Evolutionary conservation across 2,113 vertebrate genomes (phyloP), one percentile per base, ranked within the genome.

Genomic region (Gopherus flavomarginatus): DNA sequence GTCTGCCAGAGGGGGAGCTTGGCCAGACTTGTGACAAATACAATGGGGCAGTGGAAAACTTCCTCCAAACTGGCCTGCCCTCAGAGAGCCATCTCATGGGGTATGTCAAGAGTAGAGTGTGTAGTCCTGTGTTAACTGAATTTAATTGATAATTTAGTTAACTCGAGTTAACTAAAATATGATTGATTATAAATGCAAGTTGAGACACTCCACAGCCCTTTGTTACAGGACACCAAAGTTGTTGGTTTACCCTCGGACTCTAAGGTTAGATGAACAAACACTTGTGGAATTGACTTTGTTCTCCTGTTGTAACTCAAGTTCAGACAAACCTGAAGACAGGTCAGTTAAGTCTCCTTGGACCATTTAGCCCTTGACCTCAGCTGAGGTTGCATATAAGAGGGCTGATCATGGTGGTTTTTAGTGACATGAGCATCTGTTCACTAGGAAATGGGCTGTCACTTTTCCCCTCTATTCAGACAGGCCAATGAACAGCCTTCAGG

Each of bases 201-300:
- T 86, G 96, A 90, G 96, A 54, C 81, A 29, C 88, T 91, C 87
- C 86, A 79, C 83, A 93, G 81, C 95, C 95, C 75, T 75, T 92
- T 97, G 96, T 97, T 96, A 89, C 89, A 94, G 97, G 65, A 96
- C 95, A 92, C 75, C 59, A 62, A 35, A 93, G 92, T 53, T 57
- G 94, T 89, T 91, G 92, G 93, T 94, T 97, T 96, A 4, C 88
- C 79, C 69, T 91, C 27, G 0, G 2, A 89, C 59, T 94, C 38
- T 35, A 72, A 50, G 75, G 22, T 91, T 94, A 91, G 92, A 91
- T 79, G 94, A 97, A 72, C 80, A 92, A 89, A 90, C 50, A 59
- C 78, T 93, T 79, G 79, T 59, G 90, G 84, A 80, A 77, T 57
- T 92, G 93, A 59, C 86, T 50, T 96, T 47, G 90, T 65, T 69